Conservation (phyloP, 2,888 invertebrate species). For the Megalurothrips usitatus region DNA sequence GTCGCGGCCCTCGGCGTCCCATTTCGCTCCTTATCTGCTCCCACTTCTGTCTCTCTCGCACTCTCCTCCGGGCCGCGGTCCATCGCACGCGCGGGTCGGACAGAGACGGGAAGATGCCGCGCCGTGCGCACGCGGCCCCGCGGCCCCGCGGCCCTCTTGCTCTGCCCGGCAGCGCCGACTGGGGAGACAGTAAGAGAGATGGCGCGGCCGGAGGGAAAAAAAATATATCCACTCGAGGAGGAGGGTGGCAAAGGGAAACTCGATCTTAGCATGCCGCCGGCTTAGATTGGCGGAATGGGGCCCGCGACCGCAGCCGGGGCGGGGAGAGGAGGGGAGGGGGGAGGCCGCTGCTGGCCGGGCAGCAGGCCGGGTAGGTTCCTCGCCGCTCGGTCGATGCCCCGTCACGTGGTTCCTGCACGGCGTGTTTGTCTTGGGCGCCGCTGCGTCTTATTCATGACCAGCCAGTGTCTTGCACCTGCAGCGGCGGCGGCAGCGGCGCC, state of each 20-base stretch:
- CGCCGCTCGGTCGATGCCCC: no score
- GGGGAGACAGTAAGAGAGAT: constrained; percentile 20
- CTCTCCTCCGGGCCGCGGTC: not conserved
- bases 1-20: not conserved
- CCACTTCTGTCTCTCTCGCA: constrained; percentile 12
- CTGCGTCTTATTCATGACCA: no score
- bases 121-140: no score
- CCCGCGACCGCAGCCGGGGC: not conserved
- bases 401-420: no score
- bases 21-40: no score
- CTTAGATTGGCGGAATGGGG: constrained; percentile 17
- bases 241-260: constrained; percentile 22
- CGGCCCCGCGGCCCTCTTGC: no score
- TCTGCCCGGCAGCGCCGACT: not conserved
- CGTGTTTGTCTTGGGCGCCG: no score
- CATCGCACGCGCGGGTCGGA: not conserved
- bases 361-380: no score
- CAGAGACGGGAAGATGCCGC: not conserved
- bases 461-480: no score
- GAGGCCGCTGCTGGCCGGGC: no score
- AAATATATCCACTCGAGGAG: constrained; percentile 16
- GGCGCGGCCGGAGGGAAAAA: constrained; percentile 17
- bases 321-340: not conserved
- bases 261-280: constrained; percentile 25
- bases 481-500: no score